A percentile compares a stretch with the other conserved stretches of the same genome.
These are phyloP conservation scores for Scaptomyza tumidula DNA, from an alignment of 2,888 invertebrate species.

Conservation along the genomic window DNA sequence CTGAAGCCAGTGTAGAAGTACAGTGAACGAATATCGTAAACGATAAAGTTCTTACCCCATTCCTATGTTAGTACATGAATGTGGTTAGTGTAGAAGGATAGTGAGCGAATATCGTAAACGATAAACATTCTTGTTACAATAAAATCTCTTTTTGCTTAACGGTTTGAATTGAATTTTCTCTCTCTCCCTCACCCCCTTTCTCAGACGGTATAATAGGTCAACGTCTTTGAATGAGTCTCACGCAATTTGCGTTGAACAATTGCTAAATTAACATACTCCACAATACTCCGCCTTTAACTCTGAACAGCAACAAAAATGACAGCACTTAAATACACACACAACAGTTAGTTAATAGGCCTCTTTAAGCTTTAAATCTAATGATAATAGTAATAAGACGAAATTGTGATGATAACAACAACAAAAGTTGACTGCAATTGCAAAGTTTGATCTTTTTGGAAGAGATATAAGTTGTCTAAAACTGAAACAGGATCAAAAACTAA, in stretches of 20 bases:
- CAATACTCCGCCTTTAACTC: slow-evolving; percentile 3
- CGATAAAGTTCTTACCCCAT: no score
- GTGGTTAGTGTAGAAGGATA: background rate
- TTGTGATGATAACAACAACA: slow-evolving; percentile 8
- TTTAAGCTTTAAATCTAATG: slow-evolving; percentile 2
- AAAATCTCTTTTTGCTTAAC: background rate
- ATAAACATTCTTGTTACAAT: background rate
- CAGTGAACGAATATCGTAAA: background rate
- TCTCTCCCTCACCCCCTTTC: background rate
- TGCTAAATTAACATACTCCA: slow-evolving; percentile 59
- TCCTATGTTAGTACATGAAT: no score
- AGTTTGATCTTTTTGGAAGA: background rate
- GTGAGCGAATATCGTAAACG: background rate
- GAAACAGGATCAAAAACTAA: background rate
- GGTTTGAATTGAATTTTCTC: no score
- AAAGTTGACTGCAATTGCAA: background rate
- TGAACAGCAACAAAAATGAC: slow-evolving; percentile 29
- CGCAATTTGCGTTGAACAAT: slow-evolving; percentile 66
- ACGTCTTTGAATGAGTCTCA: slow-evolving; percentile 57
- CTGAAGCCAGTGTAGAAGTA: background rate
- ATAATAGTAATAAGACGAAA: slow-evolving; percentile 3
- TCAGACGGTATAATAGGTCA: slow-evolving; percentile 42
- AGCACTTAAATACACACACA: slow-evolving; percentile 33
- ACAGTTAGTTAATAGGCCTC: slow-evolving; percentile 39
- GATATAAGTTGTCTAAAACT: background rate